Percentiles rank a stretch among this genome's conserved stretches.
Conservation (phyloP, 64 coral and sea anemone species). For the Trachythela sp. region DNA sequence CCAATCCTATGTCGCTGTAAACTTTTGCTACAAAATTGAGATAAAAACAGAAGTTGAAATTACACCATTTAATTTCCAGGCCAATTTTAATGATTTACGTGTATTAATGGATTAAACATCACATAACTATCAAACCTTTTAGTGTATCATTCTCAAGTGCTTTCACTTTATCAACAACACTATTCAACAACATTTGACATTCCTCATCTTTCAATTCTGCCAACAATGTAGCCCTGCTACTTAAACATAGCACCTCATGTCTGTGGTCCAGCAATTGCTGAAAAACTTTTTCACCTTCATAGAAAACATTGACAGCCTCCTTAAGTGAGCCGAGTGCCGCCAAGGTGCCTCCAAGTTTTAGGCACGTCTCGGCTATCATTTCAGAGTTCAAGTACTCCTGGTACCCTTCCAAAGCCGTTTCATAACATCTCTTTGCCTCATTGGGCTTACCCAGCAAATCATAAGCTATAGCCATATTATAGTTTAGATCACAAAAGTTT, state of each 20-base stretch:
- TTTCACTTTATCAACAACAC: constrained; percentile 72
- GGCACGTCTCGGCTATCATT: constrained; percentile 77
- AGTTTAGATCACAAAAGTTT: constrained; percentile 86
- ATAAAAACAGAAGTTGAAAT: not conserved
- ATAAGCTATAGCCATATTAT: constrained; percentile 88
- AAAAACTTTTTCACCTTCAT: constrained; percentile 52
- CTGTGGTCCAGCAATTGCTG: constrained; percentile 59
- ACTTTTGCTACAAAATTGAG: constrained; percentile 38
- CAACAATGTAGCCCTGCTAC: constrained; percentile 68
- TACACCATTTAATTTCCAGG: not conserved
- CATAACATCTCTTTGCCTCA: constrained; percentile 64
- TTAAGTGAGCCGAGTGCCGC: constrained; percentile 36
- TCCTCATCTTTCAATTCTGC: constrained; percentile 60
- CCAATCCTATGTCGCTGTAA: constrained; percentile 62
- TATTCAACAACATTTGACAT: constrained; percentile 48
- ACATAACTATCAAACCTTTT: constrained; percentile 59
- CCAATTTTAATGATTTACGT: too few species aligned
- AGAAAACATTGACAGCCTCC: constrained; percentile 63
- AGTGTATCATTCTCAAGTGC: constrained; percentile 64
- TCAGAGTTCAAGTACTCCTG: constrained; percentile 64
- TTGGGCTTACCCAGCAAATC: constrained; percentile 56
- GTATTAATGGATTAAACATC: too few species aligned
- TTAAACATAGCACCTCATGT: constrained; percentile 64
- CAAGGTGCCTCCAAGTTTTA: constrained; percentile 65
- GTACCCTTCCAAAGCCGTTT: constrained; percentile 66